Conservation (phyloP, 2,888 invertebrate genomes). For the Phortica magna region DNA sequence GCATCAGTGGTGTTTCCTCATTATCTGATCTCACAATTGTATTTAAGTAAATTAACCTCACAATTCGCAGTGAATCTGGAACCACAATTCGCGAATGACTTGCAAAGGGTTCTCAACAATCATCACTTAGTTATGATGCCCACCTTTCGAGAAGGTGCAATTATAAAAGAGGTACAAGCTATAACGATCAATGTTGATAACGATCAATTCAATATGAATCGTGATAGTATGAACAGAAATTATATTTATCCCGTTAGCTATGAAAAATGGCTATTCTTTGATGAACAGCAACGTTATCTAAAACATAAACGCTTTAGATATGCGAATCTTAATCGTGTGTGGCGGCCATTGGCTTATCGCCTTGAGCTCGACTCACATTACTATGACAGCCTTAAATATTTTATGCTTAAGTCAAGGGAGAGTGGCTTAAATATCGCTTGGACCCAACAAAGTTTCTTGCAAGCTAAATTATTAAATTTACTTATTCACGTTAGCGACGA, state of each 20-base stretch:
- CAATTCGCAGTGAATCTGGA: conserved; percentile 47
- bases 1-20: background rate
- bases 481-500: background rate
- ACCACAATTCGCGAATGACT: background rate
- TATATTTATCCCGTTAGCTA: conserved; percentile 60
- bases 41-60: conserved; percentile 53
- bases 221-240: conserved; percentile 46
- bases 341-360: conserved; percentile 60
- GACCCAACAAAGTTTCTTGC: background rate
- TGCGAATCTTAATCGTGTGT: conserved; percentile 58
- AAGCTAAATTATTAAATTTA: background rate
- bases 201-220: conserved; percentile 41
- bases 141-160: background rate
- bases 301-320: conserved; percentile 58
- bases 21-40: conserved; percentile 43
- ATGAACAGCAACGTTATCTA: conserved; percentile 57
- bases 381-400: conserved; percentile 50
- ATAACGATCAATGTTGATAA: background rate
- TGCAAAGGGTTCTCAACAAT: background rate
- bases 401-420: conserved; percentile 50
- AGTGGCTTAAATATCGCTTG: conserved; percentile 44
- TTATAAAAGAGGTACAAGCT: background rate
- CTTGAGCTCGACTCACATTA: conserved; percentile 64
- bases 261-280: conserved; percentile 57
- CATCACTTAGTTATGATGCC: background rate